phyloP scores from a whole-genome alignment of 2,797 vertebrate genomes.

The Botia almorhae region DNA sequence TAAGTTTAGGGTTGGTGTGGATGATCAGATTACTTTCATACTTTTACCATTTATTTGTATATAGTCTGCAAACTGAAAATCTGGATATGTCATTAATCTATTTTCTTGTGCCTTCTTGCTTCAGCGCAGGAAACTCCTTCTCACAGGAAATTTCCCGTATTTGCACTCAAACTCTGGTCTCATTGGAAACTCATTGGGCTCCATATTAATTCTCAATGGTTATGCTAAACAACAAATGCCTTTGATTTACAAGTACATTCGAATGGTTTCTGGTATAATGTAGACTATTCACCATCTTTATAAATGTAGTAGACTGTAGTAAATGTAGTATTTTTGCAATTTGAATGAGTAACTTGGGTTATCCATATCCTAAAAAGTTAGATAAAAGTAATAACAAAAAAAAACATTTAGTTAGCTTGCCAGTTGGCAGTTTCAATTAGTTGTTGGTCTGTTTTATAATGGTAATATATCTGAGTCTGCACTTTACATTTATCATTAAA shows the following conservation, averaged over 20 bases:
- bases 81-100: conserved; percentile 34
- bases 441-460: not conserved
- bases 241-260: not conserved
- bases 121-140: conserved; percentile 6
- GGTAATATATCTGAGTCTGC: not conserved
- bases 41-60: conserved; percentile 8
- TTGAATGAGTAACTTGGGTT: not conserved
- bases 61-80: conserved; percentile 19
- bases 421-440: not conserved
- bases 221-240: not conserved
- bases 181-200: not conserved
- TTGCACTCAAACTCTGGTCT: not conserved
- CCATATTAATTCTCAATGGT: not conserved
- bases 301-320: too few relatives aligned
- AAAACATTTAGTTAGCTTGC: too few relatives aligned
- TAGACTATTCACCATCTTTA: not conserved
- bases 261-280: not conserved
- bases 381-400: too few relatives aligned
- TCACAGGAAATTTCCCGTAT: not conserved
- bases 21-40: conserved; percentile 35
- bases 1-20: conserved; percentile 18
- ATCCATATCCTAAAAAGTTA: not conserved
- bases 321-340: too few relatives aligned
- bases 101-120: conserved; percentile 11
- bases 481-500: not conserved